These are phyloP conservation scores for Notarius lentiginosus DNA, from an alignment of 2,113 vertebrate species.

Conservation along the genomic window DNA sequence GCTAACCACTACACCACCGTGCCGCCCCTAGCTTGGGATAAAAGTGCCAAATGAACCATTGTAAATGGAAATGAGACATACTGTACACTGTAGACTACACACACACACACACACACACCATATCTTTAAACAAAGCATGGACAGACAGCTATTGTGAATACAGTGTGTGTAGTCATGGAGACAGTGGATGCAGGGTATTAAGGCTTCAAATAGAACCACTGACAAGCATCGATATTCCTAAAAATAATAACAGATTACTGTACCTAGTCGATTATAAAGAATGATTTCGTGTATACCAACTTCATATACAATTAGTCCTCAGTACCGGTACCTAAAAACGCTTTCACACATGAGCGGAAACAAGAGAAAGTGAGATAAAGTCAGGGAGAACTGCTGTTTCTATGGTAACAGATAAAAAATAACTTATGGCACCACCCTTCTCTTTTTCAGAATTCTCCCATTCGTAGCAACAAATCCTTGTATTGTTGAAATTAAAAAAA, in stretches of 20 bases:
- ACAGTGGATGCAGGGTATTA: slow-evolving; percentile 60
- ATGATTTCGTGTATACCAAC: neutral
- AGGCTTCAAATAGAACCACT: slow-evolving; percentile 55
- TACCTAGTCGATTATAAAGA: neutral
- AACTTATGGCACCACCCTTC: slow-evolving; percentile 53
- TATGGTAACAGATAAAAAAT: slow-evolving; percentile 62
- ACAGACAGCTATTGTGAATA: slow-evolving; percentile 9
- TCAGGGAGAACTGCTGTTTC: slow-evolving; percentile 58
- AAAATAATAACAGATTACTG: neutral
- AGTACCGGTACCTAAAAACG: neutral
- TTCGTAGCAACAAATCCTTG: neutral
- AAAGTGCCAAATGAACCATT: neutral
- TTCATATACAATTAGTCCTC: neutral
- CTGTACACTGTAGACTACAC: neutral
- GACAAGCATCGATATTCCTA: slow-evolving; percentile 45
- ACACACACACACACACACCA: neutral
- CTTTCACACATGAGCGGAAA: slow-evolving; percentile 34
- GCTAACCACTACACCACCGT: too few species aligned
- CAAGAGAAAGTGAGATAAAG: slow-evolving; percentile 21
- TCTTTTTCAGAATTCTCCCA: slow-evolving; percentile 35
- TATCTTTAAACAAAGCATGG: slow-evolving; percentile 8
- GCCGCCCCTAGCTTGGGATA: neutral
- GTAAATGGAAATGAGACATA: neutral
- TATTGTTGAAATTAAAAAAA: neutral
- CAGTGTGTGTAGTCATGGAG: slow-evolving; percentile 65